These are phyloP conservation scores for Hydrophis major DNA, from an alignment of 2,797 vertebrate species.

Conservation along the genomic window DNA sequence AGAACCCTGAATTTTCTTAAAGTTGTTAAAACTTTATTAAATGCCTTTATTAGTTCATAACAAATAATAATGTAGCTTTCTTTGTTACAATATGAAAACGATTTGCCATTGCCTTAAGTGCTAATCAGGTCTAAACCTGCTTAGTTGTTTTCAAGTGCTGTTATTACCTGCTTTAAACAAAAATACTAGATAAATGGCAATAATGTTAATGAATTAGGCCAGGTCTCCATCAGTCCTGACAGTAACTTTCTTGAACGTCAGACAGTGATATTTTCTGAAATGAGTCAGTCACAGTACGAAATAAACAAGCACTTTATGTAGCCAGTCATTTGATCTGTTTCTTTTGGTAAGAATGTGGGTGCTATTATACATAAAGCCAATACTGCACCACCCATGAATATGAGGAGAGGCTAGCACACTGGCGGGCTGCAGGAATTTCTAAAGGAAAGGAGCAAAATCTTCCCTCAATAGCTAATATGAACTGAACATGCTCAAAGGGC, in stretches of 20 bases:
- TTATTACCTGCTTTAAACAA: background rate
- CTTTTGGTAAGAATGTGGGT: background rate
- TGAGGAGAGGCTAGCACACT: no score
- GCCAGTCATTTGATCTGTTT: background rate
- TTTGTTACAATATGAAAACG: background rate
- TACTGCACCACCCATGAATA: background rate
- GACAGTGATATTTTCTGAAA: background rate
- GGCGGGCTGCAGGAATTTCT: background rate
- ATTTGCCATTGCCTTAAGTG: background rate
- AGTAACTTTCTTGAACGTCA: background rate
- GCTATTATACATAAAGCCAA: background rate
- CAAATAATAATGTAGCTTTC: background rate
- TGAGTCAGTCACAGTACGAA: background rate
- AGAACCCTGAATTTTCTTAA: no score
- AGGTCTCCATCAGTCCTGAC: background rate
- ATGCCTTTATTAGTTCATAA: no score
- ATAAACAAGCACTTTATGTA: background rate
- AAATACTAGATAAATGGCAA: background rate
- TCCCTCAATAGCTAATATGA: background rate
- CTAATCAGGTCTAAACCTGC: background rate
- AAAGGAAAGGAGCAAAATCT: background rate
- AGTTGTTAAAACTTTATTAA: no score
- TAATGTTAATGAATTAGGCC: background rate
- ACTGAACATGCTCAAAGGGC: background rate
- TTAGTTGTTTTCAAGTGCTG: background rate